Evolutionary conservation across 2,113 vertebrate genomes (phyloP).

Genomic region (Pachypanchax playfairii): DNA sequence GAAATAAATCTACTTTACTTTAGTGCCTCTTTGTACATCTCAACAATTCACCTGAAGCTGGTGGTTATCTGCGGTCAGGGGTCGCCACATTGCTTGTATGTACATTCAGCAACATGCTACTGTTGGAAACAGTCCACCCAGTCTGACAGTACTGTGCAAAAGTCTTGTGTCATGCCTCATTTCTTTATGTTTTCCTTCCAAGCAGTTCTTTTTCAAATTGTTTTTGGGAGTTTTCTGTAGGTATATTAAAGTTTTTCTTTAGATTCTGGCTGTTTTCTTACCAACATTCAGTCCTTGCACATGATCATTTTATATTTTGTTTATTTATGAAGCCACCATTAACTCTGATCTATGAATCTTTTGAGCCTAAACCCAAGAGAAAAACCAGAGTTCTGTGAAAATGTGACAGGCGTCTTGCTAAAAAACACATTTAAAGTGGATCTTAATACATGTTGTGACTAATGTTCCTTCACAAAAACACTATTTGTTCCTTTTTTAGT

Average conservation of each 20-base stretch:
- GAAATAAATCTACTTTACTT: constrained; percentile 67
- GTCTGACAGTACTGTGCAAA: constrained; percentile 39
- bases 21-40: constrained; percentile 47
- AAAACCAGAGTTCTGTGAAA: no score
- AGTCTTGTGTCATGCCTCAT: neutral
- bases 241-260: no score
- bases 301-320: no score
- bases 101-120: constrained; percentile 35
- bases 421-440: neutral
- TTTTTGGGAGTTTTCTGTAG: no score
- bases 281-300: no score
- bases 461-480: neutral
- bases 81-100: constrained; percentile 22
- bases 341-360: no score
- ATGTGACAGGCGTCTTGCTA: neutral
- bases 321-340: no score
- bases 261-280: no score
- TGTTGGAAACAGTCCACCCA: constrained; percentile 11
- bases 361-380: no score
- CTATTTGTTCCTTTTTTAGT: neutral
- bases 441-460: neutral
- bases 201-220: no score
- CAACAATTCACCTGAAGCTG: constrained; percentile 23
- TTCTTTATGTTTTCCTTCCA: neutral
- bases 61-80: constrained; percentile 49